Conservation (phyloP, 2,113 vertebrate species). For the Tragulus kanchil region DNA sequence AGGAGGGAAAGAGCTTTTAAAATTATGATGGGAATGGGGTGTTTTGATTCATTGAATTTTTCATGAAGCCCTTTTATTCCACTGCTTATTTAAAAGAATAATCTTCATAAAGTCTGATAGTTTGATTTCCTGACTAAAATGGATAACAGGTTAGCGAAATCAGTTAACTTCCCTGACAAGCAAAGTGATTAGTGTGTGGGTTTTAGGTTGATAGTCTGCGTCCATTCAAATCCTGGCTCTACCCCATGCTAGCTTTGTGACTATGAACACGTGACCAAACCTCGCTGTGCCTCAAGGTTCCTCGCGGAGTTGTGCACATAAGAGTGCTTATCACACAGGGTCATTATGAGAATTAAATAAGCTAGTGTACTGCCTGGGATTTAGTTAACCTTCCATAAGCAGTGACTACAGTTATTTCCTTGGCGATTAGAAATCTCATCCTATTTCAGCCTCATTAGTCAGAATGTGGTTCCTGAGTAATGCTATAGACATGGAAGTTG, state of each 20-base stretch:
- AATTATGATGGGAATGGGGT: neutral
- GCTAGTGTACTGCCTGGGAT: neutral
- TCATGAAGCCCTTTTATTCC: slow-evolving; percentile 7
- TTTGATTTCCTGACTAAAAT: slow-evolving; percentile 24
- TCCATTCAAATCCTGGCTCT: neutral
- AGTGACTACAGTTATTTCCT: neutral
- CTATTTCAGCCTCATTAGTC: slow-evolving; percentile 8
- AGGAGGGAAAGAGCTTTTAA: neutral
- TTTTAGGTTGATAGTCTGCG: neutral
- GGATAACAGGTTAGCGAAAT: neutral
- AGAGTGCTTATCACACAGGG: neutral
- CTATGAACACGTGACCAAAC: neutral
- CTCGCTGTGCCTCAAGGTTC: slow-evolving; percentile 5
- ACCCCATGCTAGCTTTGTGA: neutral
- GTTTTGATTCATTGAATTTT: slow-evolving; percentile 14
- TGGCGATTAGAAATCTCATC: neutral
- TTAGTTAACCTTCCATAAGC: neutral
- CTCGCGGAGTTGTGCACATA: neutral
- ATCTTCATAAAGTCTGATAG: neutral
- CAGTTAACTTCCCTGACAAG: neutral
- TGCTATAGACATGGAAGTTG: neutral
- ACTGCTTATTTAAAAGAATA: neutral
- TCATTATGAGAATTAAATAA: neutral
- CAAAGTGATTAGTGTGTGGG: neutral
- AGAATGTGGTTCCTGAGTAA: slow-evolving; percentile 54